phyloP scores from a whole-genome alignment of 2,797 vertebrate species.

The Coregonus suidteri region DNA sequence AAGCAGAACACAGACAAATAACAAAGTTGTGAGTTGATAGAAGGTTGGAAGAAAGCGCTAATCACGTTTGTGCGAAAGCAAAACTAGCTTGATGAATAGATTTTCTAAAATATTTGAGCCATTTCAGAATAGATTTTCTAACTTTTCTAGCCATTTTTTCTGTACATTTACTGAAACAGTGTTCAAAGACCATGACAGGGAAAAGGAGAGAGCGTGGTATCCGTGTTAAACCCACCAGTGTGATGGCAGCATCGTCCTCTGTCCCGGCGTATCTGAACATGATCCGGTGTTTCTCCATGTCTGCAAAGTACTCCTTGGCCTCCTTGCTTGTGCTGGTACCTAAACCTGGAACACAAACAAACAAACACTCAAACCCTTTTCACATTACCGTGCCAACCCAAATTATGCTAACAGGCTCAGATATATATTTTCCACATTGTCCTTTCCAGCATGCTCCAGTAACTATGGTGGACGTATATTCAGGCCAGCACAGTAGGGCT shows the following conservation, averaged over 20 bases:
- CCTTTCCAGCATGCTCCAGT: not conserved
- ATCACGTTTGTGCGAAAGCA: not conserved
- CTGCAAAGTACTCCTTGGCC: conserved; percentile 97
- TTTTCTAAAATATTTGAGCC: too few species aligned
- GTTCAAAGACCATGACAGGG: not conserved
- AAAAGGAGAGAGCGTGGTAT: not conserved
- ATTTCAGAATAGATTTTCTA: too few species aligned
- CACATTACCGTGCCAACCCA: not conserved
- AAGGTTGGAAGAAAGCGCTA: too few species aligned
- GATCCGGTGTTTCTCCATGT: conserved; percentile 96
- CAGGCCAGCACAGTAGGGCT: not conserved
- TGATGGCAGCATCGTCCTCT: conserved; percentile 97
- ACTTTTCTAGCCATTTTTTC: not conserved
- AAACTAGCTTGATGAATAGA: not conserved
- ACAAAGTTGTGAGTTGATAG: too few species aligned
- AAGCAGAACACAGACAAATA: not conserved
- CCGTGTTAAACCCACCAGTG: conserved; percentile 79
- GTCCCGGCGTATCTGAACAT: conserved; percentile 91
- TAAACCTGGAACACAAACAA: conserved; percentile 78
- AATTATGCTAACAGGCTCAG: not conserved
- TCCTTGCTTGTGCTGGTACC: conserved; percentile 99
- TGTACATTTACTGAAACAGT: not conserved
- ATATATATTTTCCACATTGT: too few species aligned
- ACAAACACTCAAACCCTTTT: not conserved
- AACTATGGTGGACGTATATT: not conserved